Evolutionary conservation across 2,888 invertebrate species (phyloP).

Genomic region (Bellardia bayeri): DNA sequence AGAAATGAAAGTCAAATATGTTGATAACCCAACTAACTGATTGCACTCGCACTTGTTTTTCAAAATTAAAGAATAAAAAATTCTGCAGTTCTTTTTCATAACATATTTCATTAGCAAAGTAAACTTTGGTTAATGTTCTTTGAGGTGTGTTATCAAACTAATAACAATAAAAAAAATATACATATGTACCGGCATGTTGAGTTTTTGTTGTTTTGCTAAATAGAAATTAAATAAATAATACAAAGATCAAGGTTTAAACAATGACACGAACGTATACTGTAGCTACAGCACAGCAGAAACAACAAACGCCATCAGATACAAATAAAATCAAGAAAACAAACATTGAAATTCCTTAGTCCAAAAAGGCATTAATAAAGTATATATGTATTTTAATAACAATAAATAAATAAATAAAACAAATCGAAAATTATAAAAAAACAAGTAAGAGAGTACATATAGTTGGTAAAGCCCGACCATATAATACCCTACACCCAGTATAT

Average conservation of each 20-base stretch:
- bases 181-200: neutral
- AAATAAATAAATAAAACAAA: conserved; percentile 11
- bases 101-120: neutral
- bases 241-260: conserved; percentile 53
- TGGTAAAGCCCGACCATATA: too few species aligned
- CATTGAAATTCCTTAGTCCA: conserved; percentile 22
- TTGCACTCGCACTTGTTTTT: neutral
- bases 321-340: neutral
- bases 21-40: conserved; percentile 49
- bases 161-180: neutral
- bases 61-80: conserved; percentile 5
- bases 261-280: neutral
- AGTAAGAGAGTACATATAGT: too few species aligned
- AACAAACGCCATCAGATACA: neutral
- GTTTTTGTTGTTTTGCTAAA: conserved; percentile 10
- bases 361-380: neutral
- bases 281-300: neutral
- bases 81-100: neutral
- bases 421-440: neutral
- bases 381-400: neutral
- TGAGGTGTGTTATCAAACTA: conserved; percentile 41
- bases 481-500: too few species aligned
- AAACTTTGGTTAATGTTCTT: conserved; percentile 28
- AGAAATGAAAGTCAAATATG: conserved; percentile 49
- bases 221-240: conserved; percentile 34